Base-by-base conservation (phyloP, 2,888 invertebrate species). In the Acanthoscelides obtectus region DNA sequence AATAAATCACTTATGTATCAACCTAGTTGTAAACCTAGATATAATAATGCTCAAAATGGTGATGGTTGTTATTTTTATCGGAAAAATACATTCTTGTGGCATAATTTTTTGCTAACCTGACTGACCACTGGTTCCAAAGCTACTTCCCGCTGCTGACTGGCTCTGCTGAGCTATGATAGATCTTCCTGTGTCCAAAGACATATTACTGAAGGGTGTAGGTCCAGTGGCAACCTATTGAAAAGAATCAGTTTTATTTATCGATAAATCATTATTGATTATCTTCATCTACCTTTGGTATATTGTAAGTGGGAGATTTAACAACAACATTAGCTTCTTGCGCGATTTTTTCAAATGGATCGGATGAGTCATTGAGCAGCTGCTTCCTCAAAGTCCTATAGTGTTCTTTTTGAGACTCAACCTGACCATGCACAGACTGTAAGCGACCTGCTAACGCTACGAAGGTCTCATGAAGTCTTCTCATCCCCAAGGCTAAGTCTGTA, bases 371-470 rank as follows among this genome's bases (percentile, higher is more conserved):
- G 66, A 92, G 88, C 20, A 94, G 89, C 78, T 93, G 92, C 81
- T 92, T 93, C 64, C 95, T 86, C 67, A 95, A 88, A 82, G 93
- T 93, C n/a, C 95, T 85, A 82, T 93, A 96, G 77, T 93, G 93
- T 72, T 95, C 94, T 84, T 95, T 96, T 81, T 94, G 94, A 0
- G 89, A 88, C 81, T 95, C 93, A 0, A 96, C 93, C 79, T 89
- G 89, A 71, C 87, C 88, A 81, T 97, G 96, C 0, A 94, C 90
- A 3, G 92, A 91, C 80, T 96, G 95, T 64, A 96, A 85, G 64
- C 94, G 91, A 0, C 95, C 96, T n/a, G 96, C 96, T 72, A 97
- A 85, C 0, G 94, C 94, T 45, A 97, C 92, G 79, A 96, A 90
- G 1, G 94, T 93, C 83, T 95, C 95, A 83, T 96, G 94, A 79